Base-by-base conservation (phyloP, 2,888 invertebrate species). In the Oscheius sp. region DNA sequence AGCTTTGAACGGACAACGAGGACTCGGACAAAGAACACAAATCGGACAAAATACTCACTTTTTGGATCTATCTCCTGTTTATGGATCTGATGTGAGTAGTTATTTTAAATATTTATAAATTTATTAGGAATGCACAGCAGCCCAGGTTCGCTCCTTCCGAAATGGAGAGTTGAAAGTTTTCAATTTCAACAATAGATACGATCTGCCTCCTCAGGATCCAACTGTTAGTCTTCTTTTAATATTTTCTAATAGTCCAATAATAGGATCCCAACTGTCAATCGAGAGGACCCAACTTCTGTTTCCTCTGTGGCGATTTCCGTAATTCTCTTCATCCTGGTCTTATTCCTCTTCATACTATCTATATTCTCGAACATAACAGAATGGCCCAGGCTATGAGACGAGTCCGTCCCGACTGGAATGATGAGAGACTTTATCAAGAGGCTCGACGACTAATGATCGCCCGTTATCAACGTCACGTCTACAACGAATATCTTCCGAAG, bases 1-100 rank as follows among this genome's bases (percentile, higher is more conserved):
- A 85, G 94, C 94, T 51, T 88, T 95, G 75, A 94, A 94, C 0
- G 95, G 94, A 32, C 94, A 95, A 84, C 91, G 92, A 80, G 91
- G 91, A 69, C 88, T 95, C 57, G 77, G 77, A 28, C 70, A 70
- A 12, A 54, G 77, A n/a, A 68, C 67, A 2, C 77, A 73, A 36
- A 73, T 77, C 68, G 71, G 74, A 63, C 77, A 65, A 28, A 94
- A 95, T 86, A 93, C 94, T 0, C 93, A 93, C 0, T 95, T 91
- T 87, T 88, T 95, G 66, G 80, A 82, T 47, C 67, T 77, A 38
- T 94, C 94, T 0, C 92, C 92, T 71, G 89, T 95, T n/a, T 95
- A 95, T 84, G 95, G 95, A 0, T 94, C 94, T 84, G 93, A 93
- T 82, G 90, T 90, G 0, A 50, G 50, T n/a, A 2, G 26, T 12